Conservation (phyloP, 2,113 vertebrate species). For the Glaucidium brasilianum region DNA sequence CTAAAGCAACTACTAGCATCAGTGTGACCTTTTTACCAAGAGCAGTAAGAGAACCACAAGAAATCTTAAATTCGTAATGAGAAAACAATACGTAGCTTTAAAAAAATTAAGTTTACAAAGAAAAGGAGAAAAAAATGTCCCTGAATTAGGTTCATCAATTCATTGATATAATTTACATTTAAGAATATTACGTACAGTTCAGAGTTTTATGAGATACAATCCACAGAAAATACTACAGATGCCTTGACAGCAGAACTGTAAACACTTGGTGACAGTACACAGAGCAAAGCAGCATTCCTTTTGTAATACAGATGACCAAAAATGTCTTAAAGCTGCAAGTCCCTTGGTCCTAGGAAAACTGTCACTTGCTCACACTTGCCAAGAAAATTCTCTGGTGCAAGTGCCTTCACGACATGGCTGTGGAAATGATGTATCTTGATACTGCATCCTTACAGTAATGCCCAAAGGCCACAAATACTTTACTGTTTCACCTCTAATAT, state of each 20-base stretch:
- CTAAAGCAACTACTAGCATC: not conserved
- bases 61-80: not conserved
- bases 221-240: not conserved
- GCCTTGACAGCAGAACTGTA: not conserved
- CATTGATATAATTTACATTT: not conserved
- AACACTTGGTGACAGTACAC: not conserved
- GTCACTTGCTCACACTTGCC: not conserved
- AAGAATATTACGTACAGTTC: not conserved
- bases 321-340: not conserved
- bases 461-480: not conserved
- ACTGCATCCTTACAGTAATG: not conserved
- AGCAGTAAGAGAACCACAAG: not conserved
- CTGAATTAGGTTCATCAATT: not conserved
- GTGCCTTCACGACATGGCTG: not conserved
- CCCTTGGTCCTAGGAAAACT: not conserved
- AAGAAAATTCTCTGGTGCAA: not conserved
- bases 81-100: not conserved
- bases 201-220: not conserved
- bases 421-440: not conserved
- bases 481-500: not conserved
- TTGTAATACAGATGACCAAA: not conserved
- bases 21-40: not conserved
- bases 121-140: not conserved
- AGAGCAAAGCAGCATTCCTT: not conserved
- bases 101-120: not conserved